Evolutionary conservation across 2,888 invertebrate genomes (phyloP), one percentile per base, ranked within the genome.

Genomic region (Lathronympha strigana): DNA sequence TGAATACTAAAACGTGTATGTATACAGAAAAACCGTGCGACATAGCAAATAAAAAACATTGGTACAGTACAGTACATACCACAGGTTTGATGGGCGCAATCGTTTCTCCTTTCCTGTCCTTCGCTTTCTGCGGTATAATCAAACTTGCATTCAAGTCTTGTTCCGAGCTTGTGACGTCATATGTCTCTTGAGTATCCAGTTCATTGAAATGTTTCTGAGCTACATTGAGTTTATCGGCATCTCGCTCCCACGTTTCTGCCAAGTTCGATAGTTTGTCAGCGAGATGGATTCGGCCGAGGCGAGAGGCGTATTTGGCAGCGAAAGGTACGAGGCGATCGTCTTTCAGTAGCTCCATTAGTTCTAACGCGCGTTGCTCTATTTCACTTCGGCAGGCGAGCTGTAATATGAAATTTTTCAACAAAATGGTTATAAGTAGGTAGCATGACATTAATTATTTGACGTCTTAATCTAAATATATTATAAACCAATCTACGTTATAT

Each of bases 301-400:
- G 95, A 0, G 95, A 94, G 0, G 98, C 97, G 86, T 98, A 98
- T 81, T 97, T 97, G n/a, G 97, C 95, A 0, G 97, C 98, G 38
- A 98, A 88, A 69, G 96, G 96, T 38, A 98, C 86, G 0, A 97
- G 91, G 49, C 95, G 95, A 1, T 95, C 94, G 75, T 96, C 95
- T 21, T 95, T 94, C 76, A 98, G 93, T 73, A 97, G 92, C 77
- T 96, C 95, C 83, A 97, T 96, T 17, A 98, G 90, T 84, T 98
- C 98, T 53, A 97, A 88, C 0, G 98, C 98, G 43, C 98, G 93
- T 75, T 95, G 95, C 79, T 98, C 98, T 71, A 96, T 93, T 82
- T 97, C 96, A 72, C 95, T 95, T 72, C 96, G 94, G 77, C 97
- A 97, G 0, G 98, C 96, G 69, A 97, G 86, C 97, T 97, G 86